A percentile compares a stretch with the other conserved stretches of the same genome.
Evolutionary conservation across 2,797 vertebrate genomes (phyloP).

Genomic region (Alectoris magna): DNA sequence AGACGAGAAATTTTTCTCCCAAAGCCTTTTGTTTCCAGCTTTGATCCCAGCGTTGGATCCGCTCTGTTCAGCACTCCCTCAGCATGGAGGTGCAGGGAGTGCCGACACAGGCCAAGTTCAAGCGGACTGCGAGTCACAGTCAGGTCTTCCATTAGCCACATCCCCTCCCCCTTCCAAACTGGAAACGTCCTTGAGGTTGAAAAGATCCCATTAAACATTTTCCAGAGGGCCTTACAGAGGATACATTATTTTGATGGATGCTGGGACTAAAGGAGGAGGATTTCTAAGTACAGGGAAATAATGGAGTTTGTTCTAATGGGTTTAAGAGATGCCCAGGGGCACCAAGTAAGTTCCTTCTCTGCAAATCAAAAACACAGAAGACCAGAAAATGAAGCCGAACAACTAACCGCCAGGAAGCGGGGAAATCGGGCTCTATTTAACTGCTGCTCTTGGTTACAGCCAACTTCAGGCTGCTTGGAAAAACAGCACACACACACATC

Average conservation of each 20-base stretch:
- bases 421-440: constrained; percentile 74
- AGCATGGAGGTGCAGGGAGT: constrained; percentile 70
- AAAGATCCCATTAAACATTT: constrained; percentile 71
- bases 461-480: constrained; percentile 76
- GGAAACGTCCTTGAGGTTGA: constrained; percentile 56
- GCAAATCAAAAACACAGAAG: constrained; percentile 80
- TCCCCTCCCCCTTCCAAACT: constrained; percentile 67
- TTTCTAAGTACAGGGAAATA: constrained; percentile 73
- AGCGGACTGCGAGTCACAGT: constrained; percentile 63
- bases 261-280: constrained; percentile 63
- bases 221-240: constrained; percentile 64
- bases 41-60: constrained; percentile 69
- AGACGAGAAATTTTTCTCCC: constrained; percentile 77
- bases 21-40: constrained; percentile 77
- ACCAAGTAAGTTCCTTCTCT: constrained; percentile 77
- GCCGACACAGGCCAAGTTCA: constrained; percentile 71
- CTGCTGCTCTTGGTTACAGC: constrained; percentile 77
- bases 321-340: constrained; percentile 77
- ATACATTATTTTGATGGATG: constrained; percentile 76
- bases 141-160: constrained; percentile 57
- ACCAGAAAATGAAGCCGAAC: constrained; percentile 79
- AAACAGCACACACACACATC: constrained; percentile 79
- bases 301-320: constrained; percentile 69
- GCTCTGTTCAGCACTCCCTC: constrained; percentile 61
- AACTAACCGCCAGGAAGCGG: constrained; percentile 72